Evolutionary conservation across 2,113 vertebrate genomes (phyloP), one percentile per base, ranked within the genome.

Genomic region (Pseudopodoces humilis): DNA sequence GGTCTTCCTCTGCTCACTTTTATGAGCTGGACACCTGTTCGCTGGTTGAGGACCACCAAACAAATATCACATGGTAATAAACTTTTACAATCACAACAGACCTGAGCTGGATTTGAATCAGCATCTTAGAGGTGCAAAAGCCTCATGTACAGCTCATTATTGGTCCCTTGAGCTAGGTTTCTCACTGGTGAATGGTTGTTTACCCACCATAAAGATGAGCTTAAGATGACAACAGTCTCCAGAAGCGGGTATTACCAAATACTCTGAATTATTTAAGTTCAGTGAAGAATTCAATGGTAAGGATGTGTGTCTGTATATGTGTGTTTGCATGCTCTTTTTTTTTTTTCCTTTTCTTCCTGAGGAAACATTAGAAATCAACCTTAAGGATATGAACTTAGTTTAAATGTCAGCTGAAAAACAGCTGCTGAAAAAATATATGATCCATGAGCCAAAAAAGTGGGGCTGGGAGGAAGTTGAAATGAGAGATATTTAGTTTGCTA

Each of bases 401-500:
- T 97, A 94, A 97, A 96, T 95, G 95, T 98, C 98, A 98, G 97
- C 97, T 98, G 97, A 98, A 98, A 98, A 98, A 95, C 98, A 98
- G 98, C 98, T 98, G 98, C 96, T 97, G 89, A 96, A 96, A 83
- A 64, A 86, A 95, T 88, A 93, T 72, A 93, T 50, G 86, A 59
- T 80, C 78, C 60, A 43, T 13, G 60, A 97, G 97, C 98, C 98
- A 98, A 97, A 95, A 97, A 95, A 96, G 77, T 93, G 95, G 95
- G 94, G 92, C 87, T 97, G 94, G 95, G 93, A 98, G 97, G 97
- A 98, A 98, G 97, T 96, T 90, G 95, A 98, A 97, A 97, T 96
- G 95, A 97, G 97, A 98, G 97, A 93, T 97, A 95, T 95, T 98
- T 98, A 97, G 97, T 94, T 98, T 95, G 87, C 98, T 98, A 98